phyloP scores from a whole-genome alignment of 2,113 vertebrate genomes.

The Hemiscyllium ocellatum region DNA sequence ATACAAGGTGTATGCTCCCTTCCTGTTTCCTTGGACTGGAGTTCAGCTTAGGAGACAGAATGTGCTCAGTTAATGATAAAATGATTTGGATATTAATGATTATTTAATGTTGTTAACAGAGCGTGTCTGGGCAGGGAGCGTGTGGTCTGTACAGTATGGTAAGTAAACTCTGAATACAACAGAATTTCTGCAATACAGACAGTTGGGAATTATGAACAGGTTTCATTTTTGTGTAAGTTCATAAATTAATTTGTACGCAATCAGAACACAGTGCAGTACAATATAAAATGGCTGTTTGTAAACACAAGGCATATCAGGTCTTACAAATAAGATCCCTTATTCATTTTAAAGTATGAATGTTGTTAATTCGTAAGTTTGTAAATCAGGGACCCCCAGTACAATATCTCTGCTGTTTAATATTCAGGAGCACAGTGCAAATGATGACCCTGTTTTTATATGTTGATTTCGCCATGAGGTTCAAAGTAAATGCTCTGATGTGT shows the following conservation, averaged over 20 bases:
- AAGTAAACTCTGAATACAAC: background rate
- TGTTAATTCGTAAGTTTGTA: too few relatives aligned
- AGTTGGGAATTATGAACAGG: too few relatives aligned
- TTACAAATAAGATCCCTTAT: too few relatives aligned
- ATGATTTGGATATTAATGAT: background rate
- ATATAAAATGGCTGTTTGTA: too few relatives aligned
- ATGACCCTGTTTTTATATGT: background rate
- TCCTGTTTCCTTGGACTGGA: background rate
- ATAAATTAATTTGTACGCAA: too few relatives aligned
- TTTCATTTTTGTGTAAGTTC: too few relatives aligned
- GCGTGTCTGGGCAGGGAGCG: background rate
- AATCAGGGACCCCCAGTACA: too few relatives aligned
- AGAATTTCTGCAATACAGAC: too few relatives aligned
- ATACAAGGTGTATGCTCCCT: background rate
- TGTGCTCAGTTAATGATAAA: background rate
- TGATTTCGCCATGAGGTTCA: background rate
- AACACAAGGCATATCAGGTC: too few relatives aligned
- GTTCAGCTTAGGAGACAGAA: background rate
- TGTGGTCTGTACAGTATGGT: background rate
- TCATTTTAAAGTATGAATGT: too few relatives aligned
- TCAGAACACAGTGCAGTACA: too few relatives aligned
- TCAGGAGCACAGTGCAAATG: background rate
- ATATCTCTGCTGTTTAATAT: background rate
- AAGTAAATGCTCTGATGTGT: constrained; percentile 34
- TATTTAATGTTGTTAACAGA: background rate